Base-by-base conservation (phyloP, 2,888 invertebrate species). In the Ceriagrion tenellum region DNA sequence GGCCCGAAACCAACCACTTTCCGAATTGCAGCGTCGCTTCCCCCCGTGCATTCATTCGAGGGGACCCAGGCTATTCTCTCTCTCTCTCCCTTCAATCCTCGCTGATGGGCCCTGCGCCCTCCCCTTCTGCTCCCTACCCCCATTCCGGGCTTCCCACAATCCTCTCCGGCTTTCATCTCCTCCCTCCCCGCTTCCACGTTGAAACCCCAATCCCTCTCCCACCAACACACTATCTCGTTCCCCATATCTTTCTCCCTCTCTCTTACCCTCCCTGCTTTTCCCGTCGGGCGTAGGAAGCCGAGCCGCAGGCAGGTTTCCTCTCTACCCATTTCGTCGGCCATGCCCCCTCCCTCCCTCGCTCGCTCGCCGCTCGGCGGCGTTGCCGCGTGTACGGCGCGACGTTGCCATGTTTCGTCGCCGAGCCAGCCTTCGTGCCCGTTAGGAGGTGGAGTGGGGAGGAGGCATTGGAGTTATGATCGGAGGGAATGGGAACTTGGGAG, bases 1-100 rank as follows among this genome's bases (percentile, higher is more conserved):
- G 93, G 93, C 35, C 93, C 47, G 69, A 93, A 93, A 93, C 93
- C 93, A 93, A 93, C 93, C 93, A 93, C 93, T 93, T 93, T 93
- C 74, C 93, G 93, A 93, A 93, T 93, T 69, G 63, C 93, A 40
- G 40, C 93, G 69, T 93, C 26, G 69, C 93, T 40, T 40, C 26
- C 81, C 26, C 81, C 30, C n/a, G 20, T 3, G 20, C 55, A 81
- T 81, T 81, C 81, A 35, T 81, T 81, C 81, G 81, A 81, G 47
- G 47, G 69, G 23, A 74, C 69, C 47, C 26, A 18, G 35, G 30
- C 35, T 35, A 18, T 81, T 35, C 56, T 69, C 56, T 93, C 56
- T 40, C 47, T 47, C 47, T 35, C 91, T 56, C 55, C 90, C 93
- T 69, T 93, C 69, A 23, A 35, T 16, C 23, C 26, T n/a, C 69